Base-by-base conservation (phyloP, 1,140 invertebrate species). In the Oreohelix idahoensis region DNA sequence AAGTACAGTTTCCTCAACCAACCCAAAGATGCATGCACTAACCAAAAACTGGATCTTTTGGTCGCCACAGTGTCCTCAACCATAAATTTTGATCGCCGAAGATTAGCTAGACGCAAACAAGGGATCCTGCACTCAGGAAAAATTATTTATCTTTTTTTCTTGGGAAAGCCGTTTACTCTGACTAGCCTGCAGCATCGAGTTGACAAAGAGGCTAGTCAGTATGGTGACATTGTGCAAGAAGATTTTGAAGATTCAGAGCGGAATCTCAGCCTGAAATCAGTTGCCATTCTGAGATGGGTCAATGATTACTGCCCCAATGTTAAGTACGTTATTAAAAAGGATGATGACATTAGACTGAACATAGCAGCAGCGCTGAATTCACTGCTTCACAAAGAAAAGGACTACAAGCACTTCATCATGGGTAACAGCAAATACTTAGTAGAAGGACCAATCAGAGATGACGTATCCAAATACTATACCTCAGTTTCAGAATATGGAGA, bases 211-310 rank as follows among this genome's bases (percentile, higher is more conserved):
- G 94, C 94, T 87, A 86, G 86, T 0, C 85, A 85, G 0, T 94
- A 95, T 87, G 91, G 93, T n/a, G 96, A 97, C 89, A 93, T 97
- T 80, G 93, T 97, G 38, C 96, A 96, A 93, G 96, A 95, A 29
- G 95, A 94, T 85, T 97, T 97, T 91, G 83, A 94, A 26, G 96
- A 97, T 92, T 94, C 94, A 38, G 97, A 97, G 89, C 94, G 95
- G 84, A 97, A 97, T 92, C 94, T 97, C 91, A 96, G 96, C 2
- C 96, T 97, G 86, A 97, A 97, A 91, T 96, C 97, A 91, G 94
- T 96, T 1, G 96, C 96, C 94, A 95, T 94, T 4, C 94, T 97
- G 29, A 96, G 96, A 90, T 97, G 96, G 95, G 94, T 95, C 69
- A 94, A 94, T 11, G 94, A 95, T 89, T 94, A 95, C 92, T 95